These are phyloP conservation scores for Eupithecia inturbata DNA, from an alignment of 2,888 invertebrate genomes.

Conservation along the genomic window DNA sequence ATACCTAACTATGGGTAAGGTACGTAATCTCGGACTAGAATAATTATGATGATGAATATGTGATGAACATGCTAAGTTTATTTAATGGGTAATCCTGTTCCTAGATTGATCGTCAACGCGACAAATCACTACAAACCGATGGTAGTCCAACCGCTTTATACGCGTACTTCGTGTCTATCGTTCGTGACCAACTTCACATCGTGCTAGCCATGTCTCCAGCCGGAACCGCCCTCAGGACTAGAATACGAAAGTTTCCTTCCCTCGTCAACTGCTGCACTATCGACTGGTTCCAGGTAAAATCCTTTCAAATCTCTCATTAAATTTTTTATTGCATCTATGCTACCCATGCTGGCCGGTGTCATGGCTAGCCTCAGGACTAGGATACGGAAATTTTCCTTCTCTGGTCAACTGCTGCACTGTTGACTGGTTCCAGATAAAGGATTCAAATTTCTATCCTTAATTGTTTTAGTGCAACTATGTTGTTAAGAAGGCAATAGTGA, in stretches of 20 bases:
- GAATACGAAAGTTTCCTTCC: constrained; percentile 95
- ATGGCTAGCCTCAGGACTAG: constrained; percentile 90
- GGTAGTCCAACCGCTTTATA: constrained; percentile 95
- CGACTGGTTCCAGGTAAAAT: constrained; percentile 94
- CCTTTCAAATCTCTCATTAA: background rate
- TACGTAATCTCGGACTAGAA: too few relatives aligned
- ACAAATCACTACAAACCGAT: constrained; percentile 94
- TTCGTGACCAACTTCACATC: constrained; percentile 95
- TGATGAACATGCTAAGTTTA: background rate
- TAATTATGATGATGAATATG: background rate
- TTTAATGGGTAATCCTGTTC: background rate
- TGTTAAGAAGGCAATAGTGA: background rate
- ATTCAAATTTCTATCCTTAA: constrained; percentile 76
- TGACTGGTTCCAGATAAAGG: constrained; percentile 93
- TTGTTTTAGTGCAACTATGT: background rate
- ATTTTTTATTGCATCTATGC: background rate
- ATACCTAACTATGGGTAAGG: too few relatives aligned
- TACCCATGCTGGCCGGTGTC: too few relatives aligned
- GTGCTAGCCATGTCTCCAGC: constrained; percentile 96
- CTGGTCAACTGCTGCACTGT: constrained; percentile 98
- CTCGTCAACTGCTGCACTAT: constrained; percentile 98
- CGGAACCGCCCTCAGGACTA: constrained; percentile 91
- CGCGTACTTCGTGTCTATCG: constrained; percentile 94
- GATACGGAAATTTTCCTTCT: constrained; percentile 95
- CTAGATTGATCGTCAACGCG: constrained; percentile 93